These are phyloP conservation scores for Xyrichtys novacula DNA, from an alignment of 2,797 vertebrate species.

Conservation along the genomic window DNA sequence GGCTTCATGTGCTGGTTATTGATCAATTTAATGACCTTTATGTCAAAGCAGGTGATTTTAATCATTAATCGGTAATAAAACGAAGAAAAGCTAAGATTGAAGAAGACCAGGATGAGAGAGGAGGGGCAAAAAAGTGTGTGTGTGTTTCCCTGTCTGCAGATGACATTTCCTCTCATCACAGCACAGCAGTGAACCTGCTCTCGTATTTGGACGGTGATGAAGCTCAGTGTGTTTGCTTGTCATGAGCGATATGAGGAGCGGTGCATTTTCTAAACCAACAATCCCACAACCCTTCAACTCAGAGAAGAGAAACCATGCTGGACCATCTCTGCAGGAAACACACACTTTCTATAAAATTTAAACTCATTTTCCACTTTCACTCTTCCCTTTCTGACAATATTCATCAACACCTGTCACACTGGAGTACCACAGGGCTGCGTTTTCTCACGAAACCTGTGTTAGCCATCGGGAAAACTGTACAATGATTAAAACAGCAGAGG, in stretches of 20 bases:
- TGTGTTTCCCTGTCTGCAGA: constrained; percentile 11
- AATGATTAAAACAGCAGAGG: too few species aligned
- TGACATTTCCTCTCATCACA: constrained; percentile 52
- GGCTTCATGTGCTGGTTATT: constrained; percentile 49
- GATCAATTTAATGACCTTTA: constrained; percentile 61
- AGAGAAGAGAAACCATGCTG: not conserved
- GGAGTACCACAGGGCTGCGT: too few species aligned
- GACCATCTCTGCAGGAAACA: not conserved
- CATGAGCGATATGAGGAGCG: constrained; percentile 60
- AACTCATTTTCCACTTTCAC: not conserved
- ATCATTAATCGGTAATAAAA: constrained; percentile 48
- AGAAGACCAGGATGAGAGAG: not conserved
- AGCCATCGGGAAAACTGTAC: too few species aligned
- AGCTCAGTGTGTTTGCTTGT: constrained; percentile 59
- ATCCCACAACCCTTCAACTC: constrained; percentile 11
- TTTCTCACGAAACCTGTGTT: too few species aligned
- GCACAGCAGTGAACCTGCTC: constrained; percentile 36
- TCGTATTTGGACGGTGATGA: constrained; percentile 68
- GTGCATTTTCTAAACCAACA: constrained; percentile 68
- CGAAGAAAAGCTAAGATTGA: constrained; percentile 8
- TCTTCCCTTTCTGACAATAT: too few species aligned
- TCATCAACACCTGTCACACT: too few species aligned
- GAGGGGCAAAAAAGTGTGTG: not conserved
- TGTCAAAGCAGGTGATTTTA: constrained; percentile 43
- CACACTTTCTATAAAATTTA: not conserved